Evolutionary conservation across 2,113 vertebrate genomes (phyloP), one percentile per base, ranked within the genome.

Genomic region (Hydrolagus affinis): DNA sequence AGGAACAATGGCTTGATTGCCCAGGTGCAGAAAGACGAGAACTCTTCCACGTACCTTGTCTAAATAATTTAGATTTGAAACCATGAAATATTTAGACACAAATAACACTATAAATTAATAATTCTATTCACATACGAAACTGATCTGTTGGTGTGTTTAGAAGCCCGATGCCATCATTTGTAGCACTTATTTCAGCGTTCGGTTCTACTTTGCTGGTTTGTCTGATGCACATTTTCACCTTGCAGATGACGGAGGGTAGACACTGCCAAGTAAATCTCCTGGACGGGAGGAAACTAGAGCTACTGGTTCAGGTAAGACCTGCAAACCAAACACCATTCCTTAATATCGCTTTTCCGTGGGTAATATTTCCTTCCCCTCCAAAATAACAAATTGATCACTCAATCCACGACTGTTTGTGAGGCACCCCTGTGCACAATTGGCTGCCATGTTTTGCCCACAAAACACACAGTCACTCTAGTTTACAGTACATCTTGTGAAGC

Each of bases 191-290:
- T 62, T n/a, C 21, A 60, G 23, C 44, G 44, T 44, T 44, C 44
- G 44, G 44, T 44, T 44, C 6, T 44, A 44, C 44, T 64, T 62
- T 60, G 15, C 28, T 11, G 64, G 32, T 86, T 4, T 87, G 12
- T 89, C 78, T 83, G 73, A 75, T 56, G 9, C 28, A 75, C 0
- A 87, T 77, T 92, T 15, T 87, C 89, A 87, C 87, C 87, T 76
- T 91, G 66, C 90, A 99, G 98, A 99, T 99, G 98, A 95, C 96
- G 30, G 98, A 99, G 90, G 97, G 97, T 86, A 93, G 96, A 86
- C 95, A 95, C 88, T 98, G 96, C 90, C 96, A 96, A 92, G 94
- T 99, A 85, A 95, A 94, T 87, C 96, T 99, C 89, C 94, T 99
- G 59, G 97, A 98, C 89, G 96, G 94, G 88, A 94, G 98, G 88